phyloP scores from a whole-genome alignment of 2,797 vertebrate genomes.

The Cyprinella venusta region DNA sequence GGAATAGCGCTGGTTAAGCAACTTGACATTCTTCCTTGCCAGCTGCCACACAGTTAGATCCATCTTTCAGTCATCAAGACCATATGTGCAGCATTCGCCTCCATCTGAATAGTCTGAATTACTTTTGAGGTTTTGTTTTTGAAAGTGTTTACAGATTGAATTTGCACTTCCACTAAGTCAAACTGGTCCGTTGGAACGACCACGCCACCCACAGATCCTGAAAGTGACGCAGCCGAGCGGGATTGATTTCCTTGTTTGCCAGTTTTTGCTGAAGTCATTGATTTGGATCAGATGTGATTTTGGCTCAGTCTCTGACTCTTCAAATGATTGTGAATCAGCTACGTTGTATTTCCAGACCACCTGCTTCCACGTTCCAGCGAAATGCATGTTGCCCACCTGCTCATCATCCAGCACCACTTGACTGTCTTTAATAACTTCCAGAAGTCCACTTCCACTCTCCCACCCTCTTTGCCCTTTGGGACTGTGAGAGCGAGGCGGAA shows the following conservation, averaged over 20 bases:
- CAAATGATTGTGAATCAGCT: slow-evolving; percentile 28
- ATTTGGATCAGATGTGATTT: slow-evolving; percentile 12
- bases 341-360: slow-evolving; percentile 34
- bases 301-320: slow-evolving; percentile 6
- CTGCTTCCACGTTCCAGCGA: slow-evolving; percentile 31
- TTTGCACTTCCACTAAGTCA: slow-evolving; percentile 42
- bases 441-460: slow-evolving; percentile 41
- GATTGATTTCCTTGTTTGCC: not conserved
- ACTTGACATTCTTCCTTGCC: slow-evolving; percentile 21
- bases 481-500: slow-evolving; percentile 36
- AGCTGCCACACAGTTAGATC: slow-evolving; percentile 50
- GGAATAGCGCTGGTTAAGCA: slow-evolving; percentile 40
- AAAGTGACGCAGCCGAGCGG: slow-evolving; percentile 7
- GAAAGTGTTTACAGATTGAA: slow-evolving; percentile 44
- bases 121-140: slow-evolving; percentile 44
- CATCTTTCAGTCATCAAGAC: slow-evolving; percentile 33
- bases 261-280: slow-evolving; percentile 21
- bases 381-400: slow-evolving; percentile 24
- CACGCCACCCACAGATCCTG: not conserved
- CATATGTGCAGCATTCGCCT: slow-evolving; percentile 43
- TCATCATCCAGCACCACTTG: slow-evolving; percentile 28
- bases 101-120: slow-evolving; percentile 33
- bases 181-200: slow-evolving; percentile 28
- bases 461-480: slow-evolving; percentile 23
- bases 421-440: slow-evolving; percentile 51